These are phyloP conservation scores for Myotis planiceps DNA, from an alignment of 2,797 vertebrate species.

Conservation along the genomic window DNA sequence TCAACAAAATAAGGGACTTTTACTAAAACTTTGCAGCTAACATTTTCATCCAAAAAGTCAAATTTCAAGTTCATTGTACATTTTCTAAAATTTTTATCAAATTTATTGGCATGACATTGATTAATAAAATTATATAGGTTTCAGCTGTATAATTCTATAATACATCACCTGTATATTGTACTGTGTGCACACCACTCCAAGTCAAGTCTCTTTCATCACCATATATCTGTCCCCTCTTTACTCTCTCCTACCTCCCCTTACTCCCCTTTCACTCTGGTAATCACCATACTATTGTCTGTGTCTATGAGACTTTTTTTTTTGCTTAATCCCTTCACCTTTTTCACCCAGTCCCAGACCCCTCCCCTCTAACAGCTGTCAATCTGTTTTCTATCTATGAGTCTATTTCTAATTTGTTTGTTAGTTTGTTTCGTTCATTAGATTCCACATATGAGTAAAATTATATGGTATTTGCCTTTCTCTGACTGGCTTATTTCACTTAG, in stretches of 20 bases:
- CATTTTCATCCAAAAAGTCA: not conserved
- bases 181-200: not conserved
- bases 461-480: not conserved
- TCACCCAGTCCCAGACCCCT: not conserved
- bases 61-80: conserved; percentile 11
- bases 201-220: not conserved
- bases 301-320: no score
- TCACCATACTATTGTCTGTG: not conserved
- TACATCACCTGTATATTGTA: not conserved
- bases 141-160: not conserved
- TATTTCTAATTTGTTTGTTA: not conserved
- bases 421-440: not conserved
- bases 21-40: not conserved
- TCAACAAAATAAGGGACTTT: not conserved
- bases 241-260: not conserved
- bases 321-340: not conserved
- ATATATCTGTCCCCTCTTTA: not conserved
- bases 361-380: not conserved
- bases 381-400: not conserved
- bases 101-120: not conserved
- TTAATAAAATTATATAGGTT: not conserved
- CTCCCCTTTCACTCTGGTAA: not conserved
- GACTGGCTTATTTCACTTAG: not conserved
- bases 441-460: not conserved
- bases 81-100: not conserved